A percentile compares a stretch with the other conserved stretches of the same genome.
These are phyloP conservation scores for Etia nguti DNA, from an alignment of 2,113 vertebrate species.

Conservation along the genomic window DNA sequence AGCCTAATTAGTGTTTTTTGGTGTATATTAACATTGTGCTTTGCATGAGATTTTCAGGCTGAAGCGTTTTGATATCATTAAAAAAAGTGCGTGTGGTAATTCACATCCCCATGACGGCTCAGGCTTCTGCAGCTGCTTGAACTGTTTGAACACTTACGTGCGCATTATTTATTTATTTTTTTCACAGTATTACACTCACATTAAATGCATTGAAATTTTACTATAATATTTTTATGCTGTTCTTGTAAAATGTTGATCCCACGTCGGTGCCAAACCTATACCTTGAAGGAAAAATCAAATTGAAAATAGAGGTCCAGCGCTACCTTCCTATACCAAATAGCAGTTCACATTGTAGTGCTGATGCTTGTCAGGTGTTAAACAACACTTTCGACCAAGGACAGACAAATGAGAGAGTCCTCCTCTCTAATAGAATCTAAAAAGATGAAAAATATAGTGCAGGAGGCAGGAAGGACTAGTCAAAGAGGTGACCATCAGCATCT, in stretches of 20 bases:
- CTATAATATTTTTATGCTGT: neutral
- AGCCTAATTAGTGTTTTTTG: conserved; percentile 53
- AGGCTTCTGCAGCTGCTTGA: neutral
- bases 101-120: neutral
- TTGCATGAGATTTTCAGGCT: conserved; percentile 49
- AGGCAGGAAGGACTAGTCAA: conserved; percentile 76
- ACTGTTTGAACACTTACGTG: neutral
- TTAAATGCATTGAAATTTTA: neutral
- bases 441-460: conserved; percentile 77
- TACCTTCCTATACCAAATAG: conserved; percentile 57
- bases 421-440: conserved; percentile 75
- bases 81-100: conserved; percentile 35
- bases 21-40: conserved; percentile 35
- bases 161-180: neutral
- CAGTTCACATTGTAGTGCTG: conserved; percentile 58
- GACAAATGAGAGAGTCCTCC: conserved; percentile 75
- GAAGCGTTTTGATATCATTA: conserved; percentile 31
- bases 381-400: conserved; percentile 76
- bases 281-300: conserved; percentile 24
- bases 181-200: neutral
- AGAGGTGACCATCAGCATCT: conserved; percentile 76
- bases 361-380: conserved; percentile 76
- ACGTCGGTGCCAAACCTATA: neutral
- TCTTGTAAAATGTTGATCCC: neutral
- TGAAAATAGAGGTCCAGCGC: conserved; percentile 54